Percentiles rank a stretch among this genome's conserved stretches.
These are phyloP conservation scores for Tylochromis polylepis DNA, from an alignment of 2,113 vertebrate genomes.

Conservation along the genomic window DNA sequence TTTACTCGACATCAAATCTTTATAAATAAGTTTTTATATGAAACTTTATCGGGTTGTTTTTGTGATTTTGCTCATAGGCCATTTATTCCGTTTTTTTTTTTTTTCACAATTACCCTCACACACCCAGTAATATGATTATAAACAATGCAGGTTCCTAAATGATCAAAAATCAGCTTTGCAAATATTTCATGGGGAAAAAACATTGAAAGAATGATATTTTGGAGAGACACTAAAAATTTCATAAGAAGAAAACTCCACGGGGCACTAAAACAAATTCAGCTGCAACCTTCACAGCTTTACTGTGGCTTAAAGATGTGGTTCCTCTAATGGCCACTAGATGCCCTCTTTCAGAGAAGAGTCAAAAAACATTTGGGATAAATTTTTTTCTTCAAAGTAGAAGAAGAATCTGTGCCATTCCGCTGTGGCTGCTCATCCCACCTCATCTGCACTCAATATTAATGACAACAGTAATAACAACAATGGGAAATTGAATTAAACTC, in stretches of 20 bases:
- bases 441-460: background rate
- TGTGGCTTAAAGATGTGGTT: background rate
- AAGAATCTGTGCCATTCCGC: background rate
- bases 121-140: background rate
- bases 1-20: fast-evolving
- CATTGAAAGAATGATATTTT: too few species aligned
- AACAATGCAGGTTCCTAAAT: background rate
- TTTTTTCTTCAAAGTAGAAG: background rate
- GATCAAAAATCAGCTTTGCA: background rate
- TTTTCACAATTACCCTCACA: too few species aligned
- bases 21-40: background rate
- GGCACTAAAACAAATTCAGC: background rate
- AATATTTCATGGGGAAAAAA: background rate
- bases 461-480: background rate
- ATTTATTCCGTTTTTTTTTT: too few species aligned
- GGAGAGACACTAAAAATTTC: background rate
- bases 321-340: background rate
- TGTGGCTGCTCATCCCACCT: background rate
- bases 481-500: background rate
- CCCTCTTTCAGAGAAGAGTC: background rate
- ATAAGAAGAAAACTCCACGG: background rate
- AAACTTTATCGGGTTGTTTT: background rate
- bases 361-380: background rate
- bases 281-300: background rate
- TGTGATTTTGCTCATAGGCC: too few species aligned